phyloP scores from a whole-genome alignment of 2,888 invertebrate genomes.

The Dexiosoma caninum region DNA sequence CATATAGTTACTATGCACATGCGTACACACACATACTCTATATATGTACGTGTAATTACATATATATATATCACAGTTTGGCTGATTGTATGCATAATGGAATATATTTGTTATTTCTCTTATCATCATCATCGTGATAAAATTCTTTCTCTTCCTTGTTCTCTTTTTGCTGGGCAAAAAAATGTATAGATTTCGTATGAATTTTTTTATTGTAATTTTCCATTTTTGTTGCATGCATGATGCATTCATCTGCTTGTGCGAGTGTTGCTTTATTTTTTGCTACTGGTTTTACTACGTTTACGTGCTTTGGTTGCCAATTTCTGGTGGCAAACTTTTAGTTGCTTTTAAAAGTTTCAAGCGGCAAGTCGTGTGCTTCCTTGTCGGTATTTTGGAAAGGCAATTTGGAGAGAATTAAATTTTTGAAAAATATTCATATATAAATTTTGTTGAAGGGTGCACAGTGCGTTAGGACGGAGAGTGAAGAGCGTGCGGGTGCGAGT shows the following conservation, averaged over 20 bases:
- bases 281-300: slow-evolving; percentile 38
- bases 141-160: background rate
- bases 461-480: background rate
- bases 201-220: slow-evolving; percentile 7
- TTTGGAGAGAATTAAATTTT: background rate
- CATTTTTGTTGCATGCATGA: slow-evolving; percentile 33
- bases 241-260: slow-evolving; percentile 6
- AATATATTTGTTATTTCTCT: slow-evolving; percentile 19
- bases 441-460: background rate
- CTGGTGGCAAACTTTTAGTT: slow-evolving; percentile 63
- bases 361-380: slow-evolving; percentile 54
- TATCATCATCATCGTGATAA: slow-evolving; percentile 34
- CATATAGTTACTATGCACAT: background rate
- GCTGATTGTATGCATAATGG: background rate
- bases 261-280: slow-evolving; percentile 3
- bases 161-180: slow-evolving; percentile 3
- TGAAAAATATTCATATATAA: background rate
- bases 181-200: background rate
- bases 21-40: too few relatives aligned
- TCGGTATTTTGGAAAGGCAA: slow-evolving; percentile 20
- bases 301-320: slow-evolving; percentile 40
- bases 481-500: background rate
- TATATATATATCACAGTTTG: background rate
- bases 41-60: too few relatives aligned
- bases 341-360: slow-evolving; percentile 67